Base-by-base conservation (phyloP, 2,797 vertebrate genomes). In the Clamator glandarius region DNA sequence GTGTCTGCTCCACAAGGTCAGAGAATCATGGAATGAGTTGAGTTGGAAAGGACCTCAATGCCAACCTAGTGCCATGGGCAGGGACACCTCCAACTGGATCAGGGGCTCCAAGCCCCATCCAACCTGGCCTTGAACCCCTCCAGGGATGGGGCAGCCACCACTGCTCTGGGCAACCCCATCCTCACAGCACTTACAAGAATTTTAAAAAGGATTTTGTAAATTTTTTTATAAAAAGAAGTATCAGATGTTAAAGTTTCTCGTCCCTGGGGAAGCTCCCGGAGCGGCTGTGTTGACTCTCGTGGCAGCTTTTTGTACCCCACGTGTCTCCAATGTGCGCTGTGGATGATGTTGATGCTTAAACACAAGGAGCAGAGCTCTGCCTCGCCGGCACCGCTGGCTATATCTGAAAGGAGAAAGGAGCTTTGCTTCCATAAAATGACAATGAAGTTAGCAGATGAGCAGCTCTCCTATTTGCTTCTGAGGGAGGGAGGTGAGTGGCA, bases 241-340 rank as follows among this genome's bases (percentile, higher is more conserved):
- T 7, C 39, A n/a, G 11, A 29, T 15, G 11, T 35, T 33, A 19
- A 2, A 16, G 3, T 20, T 21, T 7, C 11, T 29, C 18, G 29
- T 41, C 7, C 14, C 16, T 9, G 19, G 39, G 17, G 42, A 26
- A 16, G 11, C 3, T 20, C 23, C 39, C 24, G 3, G 7, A 35
- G 36, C 86, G 89, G 85, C 92, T 89, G 85, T 74, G 67, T 94
- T 89, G 83, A 55, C 67, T 35, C 4, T 18, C 66, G 39, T 50
- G 51, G 23, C 28, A 7, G 26, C 50, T 57, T 89, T 82, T 78
- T 78, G 81, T 78, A 51, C 52, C 3, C 1, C 1, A 1, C 1
- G 2, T 4, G 51, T 44, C 14, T 11, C n/a, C 11, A 14, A 39
- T 2, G 20, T 3, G 0, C 20, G 6, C 70, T 15, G 2, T 31